A percentile compares a stretch with the other conserved stretches of the same genome.
These are phyloP conservation scores for Spilosoma lubricipeda DNA, from an alignment of 2,888 invertebrate genomes.

Conservation along the genomic window DNA sequence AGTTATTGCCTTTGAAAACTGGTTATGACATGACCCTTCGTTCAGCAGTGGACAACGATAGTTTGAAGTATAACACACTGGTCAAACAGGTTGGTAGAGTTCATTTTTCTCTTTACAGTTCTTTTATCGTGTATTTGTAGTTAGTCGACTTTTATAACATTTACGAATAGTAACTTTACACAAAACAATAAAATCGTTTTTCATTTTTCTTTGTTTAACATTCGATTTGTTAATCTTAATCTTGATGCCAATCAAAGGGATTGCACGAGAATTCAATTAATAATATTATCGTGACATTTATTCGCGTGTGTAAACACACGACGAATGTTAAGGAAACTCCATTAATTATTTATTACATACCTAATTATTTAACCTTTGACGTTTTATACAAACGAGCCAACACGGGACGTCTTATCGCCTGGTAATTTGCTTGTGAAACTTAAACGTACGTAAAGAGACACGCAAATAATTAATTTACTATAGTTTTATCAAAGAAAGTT, in stretches of 20 bases:
- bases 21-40: no score
- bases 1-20: no score
- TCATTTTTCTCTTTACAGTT: no score
- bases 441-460: constrained; percentile 23
- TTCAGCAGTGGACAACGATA: no score
- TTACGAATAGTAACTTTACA: not conserved
- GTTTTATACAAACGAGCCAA: constrained; percentile 58
- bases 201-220: not conserved
- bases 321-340: constrained; percentile 44
- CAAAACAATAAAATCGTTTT: not conserved
- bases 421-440: constrained; percentile 9
- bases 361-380: constrained; percentile 56
- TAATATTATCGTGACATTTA: constrained; percentile 46
- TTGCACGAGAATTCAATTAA: constrained; percentile 40
- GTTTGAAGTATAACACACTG: no score
- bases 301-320: constrained; percentile 45
- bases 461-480: constrained; percentile 24
- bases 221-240: constrained; percentile 4
- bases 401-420: constrained; percentile 24
- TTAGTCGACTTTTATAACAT: no score
- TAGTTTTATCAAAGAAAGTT: not conserved
- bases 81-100: no score
- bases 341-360: constrained; percentile 44
- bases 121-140: no score
- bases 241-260: constrained; percentile 33